Conservation (phyloP, 2,888 invertebrate genomes). For the Eumacrocentrus americanus region DNA sequence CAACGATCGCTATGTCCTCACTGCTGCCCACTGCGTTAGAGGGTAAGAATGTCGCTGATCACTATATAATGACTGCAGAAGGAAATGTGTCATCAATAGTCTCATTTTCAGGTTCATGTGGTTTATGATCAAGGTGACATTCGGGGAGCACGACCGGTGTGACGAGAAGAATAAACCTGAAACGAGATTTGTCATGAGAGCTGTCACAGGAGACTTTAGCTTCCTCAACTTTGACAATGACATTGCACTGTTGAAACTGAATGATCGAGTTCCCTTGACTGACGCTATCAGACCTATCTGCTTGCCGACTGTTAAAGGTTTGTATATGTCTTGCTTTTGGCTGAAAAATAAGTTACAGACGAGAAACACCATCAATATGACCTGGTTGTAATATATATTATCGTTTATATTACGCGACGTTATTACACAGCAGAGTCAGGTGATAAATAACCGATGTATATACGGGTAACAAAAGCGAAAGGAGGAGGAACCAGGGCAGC, state of each 20-base stretch:
- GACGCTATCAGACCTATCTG: slow-evolving; percentile 84
- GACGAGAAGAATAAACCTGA: slow-evolving; percentile 75
- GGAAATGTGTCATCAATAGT: slow-evolving; percentile 35
- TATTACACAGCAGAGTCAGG: too few relatives aligned
- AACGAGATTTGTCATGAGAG: slow-evolving; percentile 78
- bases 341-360: too few relatives aligned
- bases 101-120: slow-evolving; percentile 79
- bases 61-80: background rate
- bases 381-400: too few relatives aligned
- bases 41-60: slow-evolving; percentile 66
- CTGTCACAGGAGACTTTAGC: slow-evolving; percentile 81
- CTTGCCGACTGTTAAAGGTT: slow-evolving; percentile 73
- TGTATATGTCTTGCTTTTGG: too few relatives aligned
- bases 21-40: slow-evolving; percentile 89
- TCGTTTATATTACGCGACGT: too few relatives aligned
- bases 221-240: slow-evolving; percentile 88
- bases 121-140: slow-evolving; percentile 90
- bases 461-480: too few relatives aligned
- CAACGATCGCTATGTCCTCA: slow-evolving; percentile 85
- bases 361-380: too few relatives aligned
- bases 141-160: slow-evolving; percentile 87
- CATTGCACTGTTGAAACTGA: slow-evolving; percentile 80
- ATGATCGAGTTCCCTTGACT: slow-evolving; percentile 80
- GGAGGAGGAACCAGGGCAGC: too few relatives aligned
- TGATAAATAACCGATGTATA: too few relatives aligned